phyloP scores from a whole-genome alignment of 2,797 vertebrate species.

The Gymnodraco acuticeps region DNA sequence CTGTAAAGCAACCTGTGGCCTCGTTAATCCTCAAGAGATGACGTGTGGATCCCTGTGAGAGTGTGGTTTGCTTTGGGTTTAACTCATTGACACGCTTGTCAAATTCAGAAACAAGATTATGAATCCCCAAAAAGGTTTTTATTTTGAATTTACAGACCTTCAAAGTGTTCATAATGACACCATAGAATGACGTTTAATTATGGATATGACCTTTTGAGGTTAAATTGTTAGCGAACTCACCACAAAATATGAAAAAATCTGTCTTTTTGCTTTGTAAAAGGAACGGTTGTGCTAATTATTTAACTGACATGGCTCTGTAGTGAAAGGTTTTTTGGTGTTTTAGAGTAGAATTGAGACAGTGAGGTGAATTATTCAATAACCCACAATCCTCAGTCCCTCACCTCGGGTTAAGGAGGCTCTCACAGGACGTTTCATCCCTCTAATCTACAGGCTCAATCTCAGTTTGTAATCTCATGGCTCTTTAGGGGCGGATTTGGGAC shows the following conservation, averaged over 20 bases:
- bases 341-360: not conserved
- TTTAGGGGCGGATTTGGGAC: slow-evolving; percentile 56
- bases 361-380: slow-evolving; percentile 41
- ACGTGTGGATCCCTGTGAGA: slow-evolving; percentile 13
- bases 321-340: slow-evolving; percentile 17
- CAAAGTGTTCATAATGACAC: not conserved
- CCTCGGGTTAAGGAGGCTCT: slow-evolving; percentile 29
- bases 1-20: slow-evolving; percentile 23
- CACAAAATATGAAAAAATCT: not conserved
- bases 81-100: not conserved
- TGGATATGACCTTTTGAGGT: not conserved
- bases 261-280: not conserved
- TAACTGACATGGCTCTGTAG: not conserved
- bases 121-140: not conserved
- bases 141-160: not conserved
- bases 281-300: not conserved
- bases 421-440: slow-evolving; percentile 53
- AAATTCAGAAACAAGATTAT: slow-evolving; percentile 8
- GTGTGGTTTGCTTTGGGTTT: not conserved
- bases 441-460: slow-evolving; percentile 64
- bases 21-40: slow-evolving; percentile 41
- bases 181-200: not conserved
- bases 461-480: slow-evolving; percentile 52
- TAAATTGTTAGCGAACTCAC: not conserved
- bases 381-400: slow-evolving; percentile 10